A percentile compares a stretch with the other conserved stretches of the same genome.
Conservation (phyloP, 2,797 vertebrate species). For the Erethizon dorsatum region DNA sequence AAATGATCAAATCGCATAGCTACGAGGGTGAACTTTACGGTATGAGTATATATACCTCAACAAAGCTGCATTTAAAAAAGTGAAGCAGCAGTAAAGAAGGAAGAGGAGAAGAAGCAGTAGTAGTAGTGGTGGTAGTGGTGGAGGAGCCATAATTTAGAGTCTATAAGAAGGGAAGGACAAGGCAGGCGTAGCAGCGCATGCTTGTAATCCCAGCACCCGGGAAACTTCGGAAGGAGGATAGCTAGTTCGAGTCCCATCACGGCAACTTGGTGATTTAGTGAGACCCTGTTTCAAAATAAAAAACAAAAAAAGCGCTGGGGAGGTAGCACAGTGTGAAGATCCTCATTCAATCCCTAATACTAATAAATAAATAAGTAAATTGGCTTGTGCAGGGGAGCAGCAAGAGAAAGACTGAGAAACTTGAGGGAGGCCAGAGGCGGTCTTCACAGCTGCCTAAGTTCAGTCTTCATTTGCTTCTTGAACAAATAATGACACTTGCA, state of each 20-base stretch:
- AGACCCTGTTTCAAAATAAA: neutral
- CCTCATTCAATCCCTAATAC: neutral
- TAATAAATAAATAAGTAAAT: neutral
- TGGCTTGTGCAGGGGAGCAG: neutral
- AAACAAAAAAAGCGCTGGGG: neutral
- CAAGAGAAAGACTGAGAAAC: neutral
- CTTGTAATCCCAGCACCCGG: neutral
- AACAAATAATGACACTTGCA: neutral
- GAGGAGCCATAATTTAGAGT: constrained; percentile 1
- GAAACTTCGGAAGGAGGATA: neutral
- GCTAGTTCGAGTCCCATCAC: neutral
- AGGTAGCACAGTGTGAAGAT: neutral
- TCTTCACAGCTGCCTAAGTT: neutral
- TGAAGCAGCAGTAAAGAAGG: neutral
- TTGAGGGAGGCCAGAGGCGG: neutral
- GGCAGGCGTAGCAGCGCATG: neutral
- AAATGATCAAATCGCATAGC: neutral
- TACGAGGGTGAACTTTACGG: neutral
- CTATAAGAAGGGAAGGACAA: neutral
- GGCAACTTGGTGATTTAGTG: neutral
- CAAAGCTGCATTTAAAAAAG: neutral
- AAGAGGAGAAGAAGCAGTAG: neutral
- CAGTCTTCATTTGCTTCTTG: neutral
- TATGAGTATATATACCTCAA: neutral
- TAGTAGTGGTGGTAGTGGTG: neutral